Conservation (phyloP, 2,797 vertebrate genomes). For the Myoxocephalus aenaeus region DNA sequence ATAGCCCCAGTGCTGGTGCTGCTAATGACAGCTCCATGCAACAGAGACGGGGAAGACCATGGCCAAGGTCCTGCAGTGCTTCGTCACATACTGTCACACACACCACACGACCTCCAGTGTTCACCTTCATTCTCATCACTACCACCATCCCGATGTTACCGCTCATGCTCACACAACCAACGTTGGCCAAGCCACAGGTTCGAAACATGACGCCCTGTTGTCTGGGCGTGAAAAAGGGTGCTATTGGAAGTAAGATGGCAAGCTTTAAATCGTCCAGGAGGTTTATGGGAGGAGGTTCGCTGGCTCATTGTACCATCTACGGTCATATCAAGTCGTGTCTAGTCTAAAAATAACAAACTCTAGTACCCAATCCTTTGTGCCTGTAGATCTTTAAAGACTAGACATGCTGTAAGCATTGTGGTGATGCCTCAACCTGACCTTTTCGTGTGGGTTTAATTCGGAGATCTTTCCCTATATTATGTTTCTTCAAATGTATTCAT, state of each 20-base stretch:
- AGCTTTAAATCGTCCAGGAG: constrained; percentile 68
- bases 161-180: constrained; percentile 32
- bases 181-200: constrained; percentile 56
- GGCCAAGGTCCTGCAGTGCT: constrained; percentile 67
- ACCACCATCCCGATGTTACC: constrained; percentile 42
- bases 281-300: constrained; percentile 24
- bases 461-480: constrained; percentile 20
- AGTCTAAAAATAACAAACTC: constrained; percentile 55
- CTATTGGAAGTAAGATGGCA: constrained; percentile 48
- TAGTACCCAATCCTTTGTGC: constrained; percentile 67
- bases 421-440: constrained; percentile 48
- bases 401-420: constrained; percentile 43
- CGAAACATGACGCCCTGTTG: constrained; percentile 28
- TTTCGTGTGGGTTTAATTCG: constrained; percentile 43
- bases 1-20: constrained; percentile 88
- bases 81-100: constrained; percentile 67
- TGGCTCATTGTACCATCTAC: constrained; percentile 41
- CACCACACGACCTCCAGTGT: constrained; percentile 60
- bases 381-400: constrained; percentile 69
- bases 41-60: constrained; percentile 78
- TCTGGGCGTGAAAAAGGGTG: constrained; percentile 30
- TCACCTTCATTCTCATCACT: constrained; percentile 63
- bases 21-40: constrained; percentile 82
- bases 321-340: constrained; percentile 66
- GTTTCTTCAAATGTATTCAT: constrained; percentile 27